A percentile compares a stretch with the other conserved stretches of the same genome.
phyloP scores from a whole-genome alignment of 2,797 vertebrate species.

The Gallirallus australis region DNA sequence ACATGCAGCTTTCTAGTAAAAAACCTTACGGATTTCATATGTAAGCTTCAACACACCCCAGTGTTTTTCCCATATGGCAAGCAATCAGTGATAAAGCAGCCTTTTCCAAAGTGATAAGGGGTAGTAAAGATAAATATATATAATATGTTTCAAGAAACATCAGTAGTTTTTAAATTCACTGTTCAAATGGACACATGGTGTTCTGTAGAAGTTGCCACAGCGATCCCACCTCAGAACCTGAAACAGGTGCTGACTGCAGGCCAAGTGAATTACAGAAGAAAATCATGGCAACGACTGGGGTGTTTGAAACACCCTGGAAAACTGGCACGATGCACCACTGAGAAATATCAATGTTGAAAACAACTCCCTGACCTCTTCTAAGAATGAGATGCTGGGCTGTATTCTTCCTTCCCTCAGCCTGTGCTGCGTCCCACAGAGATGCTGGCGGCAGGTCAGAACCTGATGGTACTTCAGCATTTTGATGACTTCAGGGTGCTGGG shows the following conservation, averaged over 20 bases:
- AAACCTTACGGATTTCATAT: not conserved
- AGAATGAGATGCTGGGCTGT: not conserved
- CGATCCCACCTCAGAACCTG: not conserved
- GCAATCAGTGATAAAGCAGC: not conserved
- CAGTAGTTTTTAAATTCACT: not conserved
- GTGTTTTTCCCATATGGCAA: not conserved
- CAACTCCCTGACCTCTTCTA: not conserved
- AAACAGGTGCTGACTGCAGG: not conserved
- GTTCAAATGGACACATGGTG: not conserved
- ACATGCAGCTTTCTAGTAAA: not conserved
- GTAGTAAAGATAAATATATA: not conserved
- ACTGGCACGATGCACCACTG: not conserved
- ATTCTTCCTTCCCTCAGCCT: not conserved
- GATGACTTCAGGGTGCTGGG: not conserved
- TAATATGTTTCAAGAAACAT: not conserved
- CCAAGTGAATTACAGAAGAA: not conserved
- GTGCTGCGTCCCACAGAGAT: not conserved
- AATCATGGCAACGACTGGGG: not conserved
- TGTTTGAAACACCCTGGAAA: not conserved
- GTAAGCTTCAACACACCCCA: not conserved
- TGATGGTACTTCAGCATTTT: not conserved
- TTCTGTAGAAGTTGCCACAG: not conserved
- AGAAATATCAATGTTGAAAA: not conserved
- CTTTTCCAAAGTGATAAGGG: not conserved
- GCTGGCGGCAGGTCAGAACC: not conserved